Base-by-base conservation (phyloP, 2,797 vertebrate genomes). In the Philypnodon macrostomus region DNA sequence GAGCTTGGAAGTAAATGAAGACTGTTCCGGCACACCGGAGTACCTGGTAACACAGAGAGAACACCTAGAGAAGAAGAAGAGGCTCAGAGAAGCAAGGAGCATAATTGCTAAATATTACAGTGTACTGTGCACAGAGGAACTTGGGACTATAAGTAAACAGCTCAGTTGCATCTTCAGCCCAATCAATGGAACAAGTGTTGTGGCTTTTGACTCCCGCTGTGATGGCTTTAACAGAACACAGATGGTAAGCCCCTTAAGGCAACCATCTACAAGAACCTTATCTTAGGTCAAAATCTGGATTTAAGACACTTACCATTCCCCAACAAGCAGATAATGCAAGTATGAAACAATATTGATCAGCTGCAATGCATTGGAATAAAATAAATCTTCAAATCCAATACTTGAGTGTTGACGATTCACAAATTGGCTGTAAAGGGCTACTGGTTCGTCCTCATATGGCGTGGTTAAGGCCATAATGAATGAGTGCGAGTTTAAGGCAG, bases 191-290 rank as follows among this genome's bases (percentile, higher is more conserved):
- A 47, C 55, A 51, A 51, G n/a, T 49, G 50, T 65, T 12, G 34
- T 16, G 36, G 41, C 33, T 53, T 62, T 14, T 37, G 52, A 56
- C 65, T 72, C 62, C 70, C 47, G 70, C 53, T 54, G 67, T 72
- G 85, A 88, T 80, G 76, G 63, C 52, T 70, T 80, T 87, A 84
- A 84, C 85, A 86, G 81, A 71, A 79, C 75, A 78, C 85, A 83
- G 70, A 83, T 80, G 74, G 76, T 68, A 68, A 69, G 29, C 47
- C 70, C 73, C 66, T 77, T 27, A 29, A 56, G 73, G 73, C 58
- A 79, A 47, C 53, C 44, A 67, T 71, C 60, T 47, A 69, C 52
- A 75, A 61, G 50, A 71, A 66, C 73, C 42, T 70, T 64, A 47
- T 77, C 69, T 70, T 5, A 9, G 63, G 77, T 81, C 65, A 69